Evolutionary conservation across 2,888 invertebrate genomes (phyloP).

Genomic region (Malacosoma neustria): DNA sequence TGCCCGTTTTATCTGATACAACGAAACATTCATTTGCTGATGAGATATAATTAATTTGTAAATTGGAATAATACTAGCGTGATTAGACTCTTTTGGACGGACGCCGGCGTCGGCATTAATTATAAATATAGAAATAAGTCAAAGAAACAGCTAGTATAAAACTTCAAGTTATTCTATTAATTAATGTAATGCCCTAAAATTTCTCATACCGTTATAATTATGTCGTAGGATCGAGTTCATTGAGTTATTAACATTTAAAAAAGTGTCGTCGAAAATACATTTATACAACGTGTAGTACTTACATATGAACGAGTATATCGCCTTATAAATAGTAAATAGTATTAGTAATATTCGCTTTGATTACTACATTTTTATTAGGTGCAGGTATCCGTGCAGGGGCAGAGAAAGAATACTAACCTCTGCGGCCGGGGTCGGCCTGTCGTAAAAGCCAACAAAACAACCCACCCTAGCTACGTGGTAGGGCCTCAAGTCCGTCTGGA

Average conservation of each 20-base stretch:
- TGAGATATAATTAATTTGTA: constrained; percentile 25
- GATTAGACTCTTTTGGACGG: constrained; percentile 12
- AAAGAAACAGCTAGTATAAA: not conserved
- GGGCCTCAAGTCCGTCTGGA: no score
- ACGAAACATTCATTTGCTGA: constrained; percentile 23
- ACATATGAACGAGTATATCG: no score
- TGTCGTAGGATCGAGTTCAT: no score
- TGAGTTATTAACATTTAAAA: no score
- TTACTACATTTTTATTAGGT: no score
- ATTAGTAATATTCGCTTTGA: no score
- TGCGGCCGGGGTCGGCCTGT: not conserved
- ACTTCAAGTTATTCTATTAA: not conserved
- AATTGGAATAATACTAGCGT: constrained; percentile 18
- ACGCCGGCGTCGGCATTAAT: not conserved
- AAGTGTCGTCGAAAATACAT: no score
- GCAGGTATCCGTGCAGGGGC: not conserved
- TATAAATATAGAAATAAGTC: not conserved
- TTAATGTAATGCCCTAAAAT: no score
- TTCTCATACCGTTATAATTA: no score
- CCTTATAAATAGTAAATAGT: no score
- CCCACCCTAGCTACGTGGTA: no score
- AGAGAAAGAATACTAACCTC: not conserved
- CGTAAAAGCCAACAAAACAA: not conserved
- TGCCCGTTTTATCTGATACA: constrained; percentile 28
- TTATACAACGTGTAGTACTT: no score